Conservation (phyloP, 2,797 vertebrate species). For the Clarias platycephalus region DNA sequence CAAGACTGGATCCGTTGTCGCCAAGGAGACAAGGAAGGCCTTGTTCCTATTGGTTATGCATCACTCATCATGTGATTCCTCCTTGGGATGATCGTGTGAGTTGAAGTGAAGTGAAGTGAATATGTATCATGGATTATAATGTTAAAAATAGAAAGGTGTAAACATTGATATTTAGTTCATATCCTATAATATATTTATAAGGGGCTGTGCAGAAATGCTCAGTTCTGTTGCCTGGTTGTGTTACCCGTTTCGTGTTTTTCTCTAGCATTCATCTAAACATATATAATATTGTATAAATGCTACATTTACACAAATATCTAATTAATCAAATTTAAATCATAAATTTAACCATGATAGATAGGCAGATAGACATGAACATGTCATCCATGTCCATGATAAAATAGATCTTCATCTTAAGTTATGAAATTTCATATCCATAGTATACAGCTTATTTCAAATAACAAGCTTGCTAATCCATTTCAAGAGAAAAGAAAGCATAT, state of each 20-base stretch:
- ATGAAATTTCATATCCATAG: conserved; percentile 32
- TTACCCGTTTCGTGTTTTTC: conserved; percentile 69
- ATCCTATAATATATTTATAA: conserved; percentile 65
- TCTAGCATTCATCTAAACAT: conserved; percentile 52
- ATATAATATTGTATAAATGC: conserved; percentile 54
- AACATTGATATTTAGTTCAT: conserved; percentile 6
- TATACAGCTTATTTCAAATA: conserved; percentile 36
- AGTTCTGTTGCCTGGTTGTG: conserved; percentile 68
- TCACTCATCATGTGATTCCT: conserved; percentile 87
- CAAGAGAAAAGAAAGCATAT: conserved; percentile 21
- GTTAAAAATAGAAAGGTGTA: conserved; percentile 24
- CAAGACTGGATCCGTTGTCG: conserved; percentile 94
- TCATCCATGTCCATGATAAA: conserved; percentile 31
- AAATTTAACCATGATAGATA: conserved; percentile 69
- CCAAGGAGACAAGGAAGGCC: conserved; percentile 81
- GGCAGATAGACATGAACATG: conserved; percentile 65
- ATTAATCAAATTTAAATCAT: conserved; percentile 23
- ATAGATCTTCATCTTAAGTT: conserved; percentile 12
- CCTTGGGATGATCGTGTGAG: conserved; percentile 41
- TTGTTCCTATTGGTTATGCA: conserved; percentile 93
- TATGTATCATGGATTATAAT: conserved; percentile 52
- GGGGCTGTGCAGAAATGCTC: conserved; percentile 73
- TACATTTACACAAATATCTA: conserved; percentile 65
- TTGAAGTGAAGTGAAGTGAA: conserved; percentile 40
- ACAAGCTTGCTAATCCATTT: conserved; percentile 22